phyloP scores from a whole-genome alignment of 2,888 invertebrate genomes.

The Malachius bipustulatus region DNA sequence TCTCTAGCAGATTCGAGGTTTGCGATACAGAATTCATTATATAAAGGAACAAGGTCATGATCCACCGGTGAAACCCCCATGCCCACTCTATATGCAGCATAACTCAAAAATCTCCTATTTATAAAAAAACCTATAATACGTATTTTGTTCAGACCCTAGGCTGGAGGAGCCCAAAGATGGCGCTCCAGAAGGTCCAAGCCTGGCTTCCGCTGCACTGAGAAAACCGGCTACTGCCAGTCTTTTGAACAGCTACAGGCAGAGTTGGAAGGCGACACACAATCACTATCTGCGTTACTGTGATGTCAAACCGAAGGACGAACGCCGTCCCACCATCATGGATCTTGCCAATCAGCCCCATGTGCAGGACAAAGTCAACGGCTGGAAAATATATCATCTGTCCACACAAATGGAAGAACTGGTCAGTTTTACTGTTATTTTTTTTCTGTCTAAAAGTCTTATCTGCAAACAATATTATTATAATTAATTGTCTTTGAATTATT shows the following conservation, averaged over 20 bases:
- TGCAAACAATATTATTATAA: constrained; percentile 7
- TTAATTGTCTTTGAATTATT: background rate
- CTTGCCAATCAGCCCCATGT: constrained; percentile 82
- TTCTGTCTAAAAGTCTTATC: constrained; percentile 9
- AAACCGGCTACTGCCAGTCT: constrained; percentile 40
- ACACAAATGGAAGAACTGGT: constrained; percentile 91
- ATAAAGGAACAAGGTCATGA: too few relatives aligned
- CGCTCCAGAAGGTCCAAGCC: constrained; percentile 24
- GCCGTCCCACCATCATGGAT: constrained; percentile 74
- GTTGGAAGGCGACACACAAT: constrained; percentile 62
- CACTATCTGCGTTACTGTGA: constrained; percentile 67
- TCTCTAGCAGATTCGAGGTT: too few relatives aligned
- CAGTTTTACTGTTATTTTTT: constrained; percentile 23
- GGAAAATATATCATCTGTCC: constrained; percentile 88
- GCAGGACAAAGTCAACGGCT: constrained; percentile 79
- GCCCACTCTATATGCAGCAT: too few relatives aligned
- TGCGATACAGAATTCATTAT: too few relatives aligned
- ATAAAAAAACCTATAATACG: too few relatives aligned
- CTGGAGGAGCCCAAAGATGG: constrained; percentile 34
- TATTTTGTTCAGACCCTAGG: too few relatives aligned
- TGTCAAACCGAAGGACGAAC: constrained; percentile 79
- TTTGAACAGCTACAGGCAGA: constrained; percentile 52
- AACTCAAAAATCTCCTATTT: too few relatives aligned
- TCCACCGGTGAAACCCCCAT: too few relatives aligned
- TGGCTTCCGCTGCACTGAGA: constrained; percentile 26